phyloP scores from a whole-genome alignment of 2,888 invertebrate genomes.

The Plusia festucae region DNA sequence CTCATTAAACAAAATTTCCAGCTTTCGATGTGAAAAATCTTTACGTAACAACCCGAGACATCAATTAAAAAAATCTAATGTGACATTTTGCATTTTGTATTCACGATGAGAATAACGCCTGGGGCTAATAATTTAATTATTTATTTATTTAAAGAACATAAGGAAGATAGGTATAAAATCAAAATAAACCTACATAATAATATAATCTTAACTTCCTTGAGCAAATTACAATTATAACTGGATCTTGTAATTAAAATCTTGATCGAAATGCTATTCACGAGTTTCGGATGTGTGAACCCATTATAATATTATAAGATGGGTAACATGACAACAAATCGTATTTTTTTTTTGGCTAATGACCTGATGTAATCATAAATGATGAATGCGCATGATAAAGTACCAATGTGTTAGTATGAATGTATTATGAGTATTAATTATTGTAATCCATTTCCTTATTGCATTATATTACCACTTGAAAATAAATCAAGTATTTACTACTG shows the following conservation, averaged over 20 bases:
- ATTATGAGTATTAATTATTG: constrained; percentile 30
- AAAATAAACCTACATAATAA: not conserved
- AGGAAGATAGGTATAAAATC: too few relatives aligned
- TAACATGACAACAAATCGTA: constrained; percentile 27
- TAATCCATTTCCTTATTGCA: constrained; percentile 45
- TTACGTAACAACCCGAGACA: too few relatives aligned
- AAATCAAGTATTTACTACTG: constrained; percentile 28
- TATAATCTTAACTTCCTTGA: not conserved
- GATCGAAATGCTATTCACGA: constrained; percentile 16
- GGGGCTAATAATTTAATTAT: too few relatives aligned
- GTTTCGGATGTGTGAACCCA: constrained; percentile 13
- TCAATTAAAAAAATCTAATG: too few relatives aligned
- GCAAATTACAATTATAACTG: not conserved
- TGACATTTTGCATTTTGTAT: too few relatives aligned
- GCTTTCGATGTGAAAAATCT: too few relatives aligned
- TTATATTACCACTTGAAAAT: constrained; percentile 15
- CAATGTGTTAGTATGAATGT: constrained; percentile 15
- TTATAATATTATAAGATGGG: constrained; percentile 32
- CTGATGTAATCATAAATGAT: constrained; percentile 26
- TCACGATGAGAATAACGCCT: too few relatives aligned
- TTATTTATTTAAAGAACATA: too few relatives aligned
- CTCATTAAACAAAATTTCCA: not conserved
- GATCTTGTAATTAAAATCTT: not conserved
- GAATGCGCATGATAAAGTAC: constrained; percentile 27
- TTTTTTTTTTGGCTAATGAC: constrained; percentile 5